Base-by-base conservation (phyloP, 2,113 vertebrate species). In the Sporophila hypoxantha region DNA sequence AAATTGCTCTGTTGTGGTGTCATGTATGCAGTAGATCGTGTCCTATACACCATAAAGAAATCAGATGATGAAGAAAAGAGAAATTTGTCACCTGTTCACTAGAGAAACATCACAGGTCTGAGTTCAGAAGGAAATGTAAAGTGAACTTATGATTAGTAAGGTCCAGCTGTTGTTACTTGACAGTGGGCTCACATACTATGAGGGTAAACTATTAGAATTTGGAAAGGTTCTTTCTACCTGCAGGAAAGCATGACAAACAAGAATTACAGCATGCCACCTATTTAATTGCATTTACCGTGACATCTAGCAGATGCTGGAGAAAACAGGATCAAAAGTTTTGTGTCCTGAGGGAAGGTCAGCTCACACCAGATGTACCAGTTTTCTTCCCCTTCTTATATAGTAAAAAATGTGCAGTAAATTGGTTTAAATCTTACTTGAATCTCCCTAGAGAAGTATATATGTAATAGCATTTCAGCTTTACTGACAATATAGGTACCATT, bases 281-380 rank as follows among this genome's bases (percentile, higher is more conserved):
- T 85, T 95, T 88, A 92, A 85, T 82, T 93, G 84, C 64, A 41
- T 83, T 91, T 85, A 91, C 94, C 69, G 19, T 82, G 85, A 59
- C 70, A 78, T 91, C 69, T 66, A 89, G 85, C 87, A 95, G 89
- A 89, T 93, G 82, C 74, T 77, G 65, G 67, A 93, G 50, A 81
- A 93, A 85, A 88, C n/a, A 30, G 67, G 77, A 95, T 91, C 90
- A 91, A 87, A 66, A 83, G 39, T 83, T 94, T 50, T 44, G 36
- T 69, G 76, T 93, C 92, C 80, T 79, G 26, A 55, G 78, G 39
- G 88, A 88, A 79, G 92, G 91, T 92, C 70, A 86, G 76, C 66
- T 93, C 84, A 50, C 81, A 56, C 65, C 90, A 85, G 56, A 89
- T 94, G 42, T 36, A 57, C 32, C 37, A 12, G 55, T 71, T 94